Conservation (phyloP, 1,140 invertebrate genomes). For the Drosophila ambigua region DNA sequence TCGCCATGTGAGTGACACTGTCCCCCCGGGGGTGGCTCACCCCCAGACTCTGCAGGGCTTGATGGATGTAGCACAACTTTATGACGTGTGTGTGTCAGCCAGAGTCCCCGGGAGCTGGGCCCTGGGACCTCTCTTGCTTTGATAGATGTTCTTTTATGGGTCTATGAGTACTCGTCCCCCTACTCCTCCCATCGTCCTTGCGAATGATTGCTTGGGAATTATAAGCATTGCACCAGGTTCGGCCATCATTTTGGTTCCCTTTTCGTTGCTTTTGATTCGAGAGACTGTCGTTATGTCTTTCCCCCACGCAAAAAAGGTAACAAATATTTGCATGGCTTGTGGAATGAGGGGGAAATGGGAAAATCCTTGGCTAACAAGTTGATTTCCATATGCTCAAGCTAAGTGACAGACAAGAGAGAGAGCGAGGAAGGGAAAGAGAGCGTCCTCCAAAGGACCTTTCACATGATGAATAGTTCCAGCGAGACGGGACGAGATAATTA, state of each 20-base stretch:
- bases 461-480: slow-evolving; percentile 38
- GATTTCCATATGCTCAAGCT: slow-evolving; percentile 55
- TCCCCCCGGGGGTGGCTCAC: slow-evolving; percentile 17
- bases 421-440: slow-evolving; percentile 5
- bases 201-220: slow-evolving; percentile 39
- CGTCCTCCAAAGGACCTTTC: slow-evolving; percentile 15
- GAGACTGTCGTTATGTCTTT: slow-evolving; percentile 30
- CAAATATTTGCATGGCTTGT: slow-evolving; percentile 27
- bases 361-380: slow-evolving; percentile 40
- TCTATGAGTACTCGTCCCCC: not conserved
- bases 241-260: slow-evolving; percentile 10
- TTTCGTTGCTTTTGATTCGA: slow-evolving; percentile 24
- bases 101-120: not conserved
- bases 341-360: not conserved
- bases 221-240: slow-evolving; percentile 11
- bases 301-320: slow-evolving; percentile 26
- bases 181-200: not conserved
- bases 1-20: slow-evolving; percentile 67
- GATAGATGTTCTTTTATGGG: slow-evolving; percentile 43
- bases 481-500: slow-evolving; percentile 43
- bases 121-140: slow-evolving; percentile 34
- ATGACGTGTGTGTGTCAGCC: slow-evolving; percentile 46
- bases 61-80: slow-evolving; percentile 75
- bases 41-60: slow-evolving; percentile 3
- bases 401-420: slow-evolving; percentile 7